These are phyloP conservation scores for Meiosimyza decipiens DNA, from an alignment of 2,888 invertebrate species.

Conservation along the genomic window DNA sequence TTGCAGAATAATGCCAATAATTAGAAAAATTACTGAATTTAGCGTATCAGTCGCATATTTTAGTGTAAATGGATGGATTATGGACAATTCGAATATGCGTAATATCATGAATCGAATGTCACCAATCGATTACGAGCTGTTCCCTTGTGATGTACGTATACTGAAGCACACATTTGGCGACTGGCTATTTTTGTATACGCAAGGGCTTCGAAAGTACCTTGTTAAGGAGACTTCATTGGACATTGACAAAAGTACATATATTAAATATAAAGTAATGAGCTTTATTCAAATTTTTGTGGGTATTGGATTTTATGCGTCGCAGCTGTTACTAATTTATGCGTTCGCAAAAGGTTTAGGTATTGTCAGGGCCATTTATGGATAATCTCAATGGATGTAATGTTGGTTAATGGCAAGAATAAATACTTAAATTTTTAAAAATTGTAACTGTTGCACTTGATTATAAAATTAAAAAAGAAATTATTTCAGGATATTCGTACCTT, in stretches of 20 bases:
- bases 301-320: not conserved
- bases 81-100: constrained; percentile 48
- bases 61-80: constrained; percentile 43
- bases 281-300: not conserved
- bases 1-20: constrained; percentile 46
- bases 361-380: not conserved
- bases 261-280: not conserved
- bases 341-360: constrained; percentile 8
- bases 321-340: not conserved
- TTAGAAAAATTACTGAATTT: constrained; percentile 46
- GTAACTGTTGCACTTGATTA: no score
- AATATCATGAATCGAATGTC: constrained; percentile 45
- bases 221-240: no score
- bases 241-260: no score
- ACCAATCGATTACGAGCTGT: constrained; percentile 45
- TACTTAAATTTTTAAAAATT: no score
- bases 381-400: no score
- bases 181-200: no score
- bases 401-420: no score
- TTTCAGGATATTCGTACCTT: no score
- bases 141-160: constrained; percentile 44
- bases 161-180: no score
- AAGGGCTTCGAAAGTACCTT: no score
- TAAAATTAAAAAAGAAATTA: no score
- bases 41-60: constrained; percentile 45